Conservation (phyloP, 2,888 invertebrate genomes). For the Thecophora atra region DNA sequence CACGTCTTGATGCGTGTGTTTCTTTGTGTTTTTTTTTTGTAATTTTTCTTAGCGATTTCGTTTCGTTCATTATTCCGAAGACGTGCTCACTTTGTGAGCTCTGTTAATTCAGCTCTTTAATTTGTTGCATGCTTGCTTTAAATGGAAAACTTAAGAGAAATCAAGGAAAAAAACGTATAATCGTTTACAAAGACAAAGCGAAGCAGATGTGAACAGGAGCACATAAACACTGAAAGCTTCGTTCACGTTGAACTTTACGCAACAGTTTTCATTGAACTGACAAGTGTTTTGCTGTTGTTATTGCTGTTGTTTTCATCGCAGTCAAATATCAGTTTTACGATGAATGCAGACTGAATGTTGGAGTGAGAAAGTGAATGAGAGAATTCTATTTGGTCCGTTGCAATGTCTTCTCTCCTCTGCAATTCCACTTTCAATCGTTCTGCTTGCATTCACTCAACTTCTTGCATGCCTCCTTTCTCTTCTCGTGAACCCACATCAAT, state of each 20-base stretch:
- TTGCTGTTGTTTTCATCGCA: neutral
- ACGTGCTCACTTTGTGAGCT: conserved; percentile 1
- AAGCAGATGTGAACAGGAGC: neutral
- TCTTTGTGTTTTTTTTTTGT: neutral
- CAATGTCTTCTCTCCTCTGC: too few species aligned
- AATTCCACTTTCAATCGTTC: too few species aligned
- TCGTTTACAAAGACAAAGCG: neutral
- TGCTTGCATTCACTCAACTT: too few species aligned
- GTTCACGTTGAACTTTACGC: neutral
- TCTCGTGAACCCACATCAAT: neutral
- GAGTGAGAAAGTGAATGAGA: too few species aligned
- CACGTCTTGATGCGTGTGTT: neutral
- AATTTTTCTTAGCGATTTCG: neutral
- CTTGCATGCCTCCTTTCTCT: neutral
- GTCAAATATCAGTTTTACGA: too few species aligned
- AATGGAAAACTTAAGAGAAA: neutral
- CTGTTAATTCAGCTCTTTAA: neutral
- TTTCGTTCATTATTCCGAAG: conserved; percentile 1
- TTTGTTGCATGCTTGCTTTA: conserved; percentile 15
- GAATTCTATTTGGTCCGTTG: too few species aligned
- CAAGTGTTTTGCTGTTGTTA: neutral
- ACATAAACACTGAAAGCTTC: neutral
- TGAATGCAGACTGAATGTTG: too few species aligned
- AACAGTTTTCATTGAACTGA: neutral
- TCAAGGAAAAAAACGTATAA: neutral